Base-by-base conservation (phyloP, 1,140 invertebrate genomes). In the Ericerus pela region DNA sequence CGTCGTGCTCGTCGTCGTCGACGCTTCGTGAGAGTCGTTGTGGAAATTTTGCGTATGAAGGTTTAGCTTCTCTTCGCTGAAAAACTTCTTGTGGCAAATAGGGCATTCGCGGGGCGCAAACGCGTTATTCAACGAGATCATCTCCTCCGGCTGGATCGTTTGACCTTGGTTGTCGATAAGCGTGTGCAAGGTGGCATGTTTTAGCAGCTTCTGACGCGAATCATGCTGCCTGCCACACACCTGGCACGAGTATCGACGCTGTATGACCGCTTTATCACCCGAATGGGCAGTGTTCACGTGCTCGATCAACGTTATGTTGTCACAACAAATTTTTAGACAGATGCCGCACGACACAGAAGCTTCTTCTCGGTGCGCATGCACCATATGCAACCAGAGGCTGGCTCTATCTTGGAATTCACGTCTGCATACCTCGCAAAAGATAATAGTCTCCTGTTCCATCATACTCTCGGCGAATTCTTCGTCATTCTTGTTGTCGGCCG, bases 201-300 rank as follows among this genome's bases (percentile, higher is more conserved):
- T 73, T 55, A 78, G 73, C 29, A 79, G 63, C 57, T 73, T 73
- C 58, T 76, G 75, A 18, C 71, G 67, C 6, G 75, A 76, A 62
- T 79, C 75, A 47, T 78, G 75, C 54, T 76, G 75, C 54, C 76
- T 70, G 18, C 71, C 72, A 61, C 77, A 79, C n/a, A 79, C 71
- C n/a, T 74, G 72, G 53, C 75, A 73, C 26, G 60, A 62, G 38
- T 66, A 67, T 2, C 66, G 56, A 26, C 63, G 59, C 55, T 64
- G 62, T 10, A 65, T 60, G 20, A 62, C 54, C 8, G 56, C 59
- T 26, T 52, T 59, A 18, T 60, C 60, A 38, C 59, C 58, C 38
- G 31, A 51, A 16, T 71, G 68, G 58, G 73, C 75, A 61, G 68
- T 70, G 56, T 74, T 70, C 0, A 77, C 68, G 55, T 79, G 77